Conservation (phyloP, 1,140 invertebrate genomes). For the Formica selysi region DNA sequence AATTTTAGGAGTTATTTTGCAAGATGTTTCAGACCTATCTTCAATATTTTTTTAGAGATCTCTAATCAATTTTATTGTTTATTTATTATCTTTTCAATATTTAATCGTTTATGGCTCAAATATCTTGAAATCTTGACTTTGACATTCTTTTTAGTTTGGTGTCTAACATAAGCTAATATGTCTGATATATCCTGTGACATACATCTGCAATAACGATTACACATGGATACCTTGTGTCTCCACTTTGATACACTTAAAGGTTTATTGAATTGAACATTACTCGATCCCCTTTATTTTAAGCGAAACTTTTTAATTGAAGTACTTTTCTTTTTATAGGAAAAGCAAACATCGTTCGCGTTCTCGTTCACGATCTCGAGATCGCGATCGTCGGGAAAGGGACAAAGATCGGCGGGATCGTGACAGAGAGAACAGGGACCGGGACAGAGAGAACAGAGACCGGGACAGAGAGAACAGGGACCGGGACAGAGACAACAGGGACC, state of each 20-base stretch:
- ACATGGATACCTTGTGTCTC: not conserved
- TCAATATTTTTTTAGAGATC: not conserved
- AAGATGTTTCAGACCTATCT: not conserved
- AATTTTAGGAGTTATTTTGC: not conserved
- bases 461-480: slow-evolving; percentile 82
- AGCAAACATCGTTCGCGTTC: slow-evolving; percentile 86
- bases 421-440: slow-evolving; percentile 80
- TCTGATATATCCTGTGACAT: not conserved
- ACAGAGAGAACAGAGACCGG: too few relatives aligned
- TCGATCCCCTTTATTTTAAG: not conserved
- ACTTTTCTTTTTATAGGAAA: slow-evolving; percentile 81
- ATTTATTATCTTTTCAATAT: not conserved
- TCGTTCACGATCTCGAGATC: slow-evolving; percentile 84
- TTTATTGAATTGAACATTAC: slow-evolving; percentile 2
- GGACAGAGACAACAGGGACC: too few relatives aligned
- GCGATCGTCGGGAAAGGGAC: slow-evolving; percentile 77
- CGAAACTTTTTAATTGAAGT: slow-evolving; percentile 34
- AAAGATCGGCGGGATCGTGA: slow-evolving; percentile 85
- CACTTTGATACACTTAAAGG: slow-evolving; percentile 11
- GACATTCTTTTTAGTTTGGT: not conserved
- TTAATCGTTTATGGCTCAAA: not conserved
- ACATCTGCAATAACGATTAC: slow-evolving; percentile 17
- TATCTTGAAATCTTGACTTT: not conserved
- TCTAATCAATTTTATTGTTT: not conserved
- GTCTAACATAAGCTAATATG: not conserved